These are phyloP conservation scores for Pseudocheirus occidentalis DNA, from an alignment of 2,797 vertebrate species.

Conservation along the genomic window DNA sequence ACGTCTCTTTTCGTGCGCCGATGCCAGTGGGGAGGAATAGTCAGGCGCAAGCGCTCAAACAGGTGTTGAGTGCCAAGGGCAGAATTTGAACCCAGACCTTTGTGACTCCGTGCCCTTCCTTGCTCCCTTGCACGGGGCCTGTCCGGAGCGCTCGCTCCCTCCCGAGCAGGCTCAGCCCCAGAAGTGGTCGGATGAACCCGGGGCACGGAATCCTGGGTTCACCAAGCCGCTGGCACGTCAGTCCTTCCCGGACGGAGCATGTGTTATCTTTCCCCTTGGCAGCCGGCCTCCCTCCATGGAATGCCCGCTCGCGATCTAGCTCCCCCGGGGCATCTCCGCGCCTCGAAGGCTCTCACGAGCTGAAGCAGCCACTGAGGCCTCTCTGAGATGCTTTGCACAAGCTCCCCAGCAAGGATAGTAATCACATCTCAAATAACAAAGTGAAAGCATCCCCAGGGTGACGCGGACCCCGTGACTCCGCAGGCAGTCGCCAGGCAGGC, in stretches of 20 bases:
- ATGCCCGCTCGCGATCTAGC: not conserved
- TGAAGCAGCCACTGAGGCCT: not conserved
- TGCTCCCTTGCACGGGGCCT: not conserved
- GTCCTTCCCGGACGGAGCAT: not conserved
- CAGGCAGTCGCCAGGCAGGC: not conserved
- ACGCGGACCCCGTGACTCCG: not conserved
- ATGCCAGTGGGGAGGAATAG: not conserved
- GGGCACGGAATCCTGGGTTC: not conserved
- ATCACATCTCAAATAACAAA: not conserved
- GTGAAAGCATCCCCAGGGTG: not conserved
- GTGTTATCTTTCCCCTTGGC: slow-evolving; percentile 19
- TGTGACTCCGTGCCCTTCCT: not conserved
- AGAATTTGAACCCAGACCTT: not conserved
- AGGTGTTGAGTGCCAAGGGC: too few relatives aligned
- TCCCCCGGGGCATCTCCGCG: not conserved
- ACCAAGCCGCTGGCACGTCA: not conserved
- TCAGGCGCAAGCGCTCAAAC: not conserved
- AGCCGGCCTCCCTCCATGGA: slow-evolving; percentile 13
- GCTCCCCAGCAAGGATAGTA: not conserved
- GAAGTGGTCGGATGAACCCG: not conserved
- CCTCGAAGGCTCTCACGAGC: not conserved
- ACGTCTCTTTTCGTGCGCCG: too few relatives aligned
- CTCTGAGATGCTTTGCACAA: not conserved
- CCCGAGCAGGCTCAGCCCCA: not conserved
- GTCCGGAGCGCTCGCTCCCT: accelerated